Evolutionary conservation across 2,888 invertebrate genomes (phyloP).

Genomic region (Eupithecia vulgata): DNA sequence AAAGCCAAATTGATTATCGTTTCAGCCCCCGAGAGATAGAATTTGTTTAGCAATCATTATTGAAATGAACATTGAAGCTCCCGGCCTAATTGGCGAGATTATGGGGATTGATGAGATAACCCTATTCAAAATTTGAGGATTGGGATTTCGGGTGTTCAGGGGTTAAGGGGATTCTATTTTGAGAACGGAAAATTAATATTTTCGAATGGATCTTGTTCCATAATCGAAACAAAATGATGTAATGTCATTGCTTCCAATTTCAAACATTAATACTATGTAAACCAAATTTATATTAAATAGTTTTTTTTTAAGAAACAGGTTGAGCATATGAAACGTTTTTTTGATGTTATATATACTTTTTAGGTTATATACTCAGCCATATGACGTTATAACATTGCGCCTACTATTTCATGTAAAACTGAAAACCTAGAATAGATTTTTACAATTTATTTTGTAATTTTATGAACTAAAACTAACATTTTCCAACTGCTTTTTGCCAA

Average conservation of each 20-base stretch:
- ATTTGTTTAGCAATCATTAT: conserved; percentile 36
- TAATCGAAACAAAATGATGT: neutral
- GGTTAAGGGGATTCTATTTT: conserved; percentile 15
- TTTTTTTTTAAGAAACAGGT: no score
- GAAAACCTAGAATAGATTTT: no score
- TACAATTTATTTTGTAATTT: no score
- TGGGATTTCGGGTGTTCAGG: conserved; percentile 14
- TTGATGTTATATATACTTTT: no score
- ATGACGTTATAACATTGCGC: no score
- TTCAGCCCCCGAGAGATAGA: conserved; percentile 29
- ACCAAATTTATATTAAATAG: no score
- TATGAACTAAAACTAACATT: no score
- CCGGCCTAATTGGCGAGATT: conserved; percentile 34
- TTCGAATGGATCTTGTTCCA: neutral
- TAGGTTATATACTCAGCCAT: no score
- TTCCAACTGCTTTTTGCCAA: no score
- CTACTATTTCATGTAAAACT: no score
- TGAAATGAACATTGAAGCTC: conserved; percentile 31
- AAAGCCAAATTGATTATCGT: conserved; percentile 37
- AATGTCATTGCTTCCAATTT: neutral
- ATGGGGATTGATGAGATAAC: conserved; percentile 31
- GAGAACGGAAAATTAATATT: neutral
- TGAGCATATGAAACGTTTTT: no score
- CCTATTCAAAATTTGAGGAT: conserved; percentile 28
- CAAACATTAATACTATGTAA: no score